A percentile compares a stretch with the other conserved stretches of the same genome.
These are phyloP conservation scores for Gorilla gorilla DNA, from an alignment of 2,113 vertebrate genomes.

Conservation along the genomic window DNA sequence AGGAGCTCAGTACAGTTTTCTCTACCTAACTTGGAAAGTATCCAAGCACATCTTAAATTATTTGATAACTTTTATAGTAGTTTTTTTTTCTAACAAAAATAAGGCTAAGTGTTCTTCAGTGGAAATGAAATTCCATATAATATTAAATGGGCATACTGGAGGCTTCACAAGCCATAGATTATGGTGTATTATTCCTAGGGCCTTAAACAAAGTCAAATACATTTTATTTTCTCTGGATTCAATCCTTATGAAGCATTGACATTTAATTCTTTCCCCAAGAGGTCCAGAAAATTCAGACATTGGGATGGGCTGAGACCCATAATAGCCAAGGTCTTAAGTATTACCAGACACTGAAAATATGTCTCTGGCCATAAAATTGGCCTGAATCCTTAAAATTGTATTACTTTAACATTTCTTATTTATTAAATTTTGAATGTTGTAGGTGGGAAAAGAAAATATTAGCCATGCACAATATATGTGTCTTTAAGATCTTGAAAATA, in stretches of 20 bases:
- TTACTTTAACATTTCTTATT: background rate
- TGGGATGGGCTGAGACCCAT: background rate
- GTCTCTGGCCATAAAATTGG: background rate
- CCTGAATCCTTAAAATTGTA: background rate
- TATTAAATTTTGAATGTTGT: background rate
- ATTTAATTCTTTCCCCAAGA: conserved; percentile 39
- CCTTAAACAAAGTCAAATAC: conserved; percentile 33
- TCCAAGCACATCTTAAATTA: background rate
- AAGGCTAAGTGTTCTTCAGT: background rate
- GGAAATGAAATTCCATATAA: conserved; percentile 3
- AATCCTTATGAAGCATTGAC: background rate
- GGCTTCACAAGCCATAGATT: background rate
- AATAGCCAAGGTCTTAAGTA: background rate
- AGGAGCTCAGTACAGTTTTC: background rate
- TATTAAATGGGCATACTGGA: background rate
- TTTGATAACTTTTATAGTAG: background rate
- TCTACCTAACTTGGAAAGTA: background rate
- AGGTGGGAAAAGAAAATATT: background rate
- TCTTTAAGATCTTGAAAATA: conserved; percentile 36
- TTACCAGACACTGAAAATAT: background rate
- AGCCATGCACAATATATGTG: background rate
- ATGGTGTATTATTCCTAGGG: background rate
- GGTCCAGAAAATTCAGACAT: background rate
- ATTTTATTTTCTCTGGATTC: conserved; percentile 29
- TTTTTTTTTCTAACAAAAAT: conserved; percentile 5